A percentile compares a stretch with the other conserved stretches of the same genome.
These are phyloP conservation scores for Drosophila mayaguana DNA, from an alignment of 2,888 invertebrate species.

Conservation along the genomic window DNA sequence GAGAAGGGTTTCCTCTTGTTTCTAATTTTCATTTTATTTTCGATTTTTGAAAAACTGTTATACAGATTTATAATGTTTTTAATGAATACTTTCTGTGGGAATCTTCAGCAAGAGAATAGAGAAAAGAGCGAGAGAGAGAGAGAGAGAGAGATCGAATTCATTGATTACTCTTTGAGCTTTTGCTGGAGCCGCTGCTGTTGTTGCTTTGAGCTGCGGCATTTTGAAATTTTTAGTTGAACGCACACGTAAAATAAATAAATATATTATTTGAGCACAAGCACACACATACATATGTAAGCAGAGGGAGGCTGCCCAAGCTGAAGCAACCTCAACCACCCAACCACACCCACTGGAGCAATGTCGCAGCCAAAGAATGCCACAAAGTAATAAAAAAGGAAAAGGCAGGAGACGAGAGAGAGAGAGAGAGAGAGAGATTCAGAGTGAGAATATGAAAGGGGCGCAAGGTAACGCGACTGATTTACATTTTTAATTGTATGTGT, in stretches of 20 bases:
- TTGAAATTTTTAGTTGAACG: constrained; percentile 18
- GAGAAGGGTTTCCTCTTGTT: too few relatives aligned
- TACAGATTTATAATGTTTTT: too few relatives aligned
- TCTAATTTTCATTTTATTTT: too few relatives aligned
- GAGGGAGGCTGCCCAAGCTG: not conserved
- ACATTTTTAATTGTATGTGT: constrained; percentile 80
- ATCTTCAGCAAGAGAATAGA: not conserved
- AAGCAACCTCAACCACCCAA: constrained; percentile 32
- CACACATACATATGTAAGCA: constrained; percentile 11
- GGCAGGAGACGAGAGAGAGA: not conserved
- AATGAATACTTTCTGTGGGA: not conserved
- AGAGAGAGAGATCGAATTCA: not conserved
- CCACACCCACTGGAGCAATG: constrained; percentile 24
- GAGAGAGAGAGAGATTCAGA: not conserved
- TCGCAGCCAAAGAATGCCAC: constrained; percentile 9
- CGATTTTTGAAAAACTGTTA: too few relatives aligned
- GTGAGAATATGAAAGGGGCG: constrained; percentile 41
- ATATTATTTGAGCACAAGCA: constrained; percentile 10
- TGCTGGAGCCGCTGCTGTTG: constrained; percentile 12
- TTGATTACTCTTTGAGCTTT: constrained; percentile 4
- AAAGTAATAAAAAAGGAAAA: constrained; percentile 7
- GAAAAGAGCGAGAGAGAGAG: too few relatives aligned
- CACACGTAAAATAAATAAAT: constrained; percentile 36
- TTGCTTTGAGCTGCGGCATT: constrained; percentile 19
- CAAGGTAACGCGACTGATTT: constrained; percentile 73